phyloP scores from a whole-genome alignment of 2,797 vertebrate species.

The Sebastes itinus region DNA sequence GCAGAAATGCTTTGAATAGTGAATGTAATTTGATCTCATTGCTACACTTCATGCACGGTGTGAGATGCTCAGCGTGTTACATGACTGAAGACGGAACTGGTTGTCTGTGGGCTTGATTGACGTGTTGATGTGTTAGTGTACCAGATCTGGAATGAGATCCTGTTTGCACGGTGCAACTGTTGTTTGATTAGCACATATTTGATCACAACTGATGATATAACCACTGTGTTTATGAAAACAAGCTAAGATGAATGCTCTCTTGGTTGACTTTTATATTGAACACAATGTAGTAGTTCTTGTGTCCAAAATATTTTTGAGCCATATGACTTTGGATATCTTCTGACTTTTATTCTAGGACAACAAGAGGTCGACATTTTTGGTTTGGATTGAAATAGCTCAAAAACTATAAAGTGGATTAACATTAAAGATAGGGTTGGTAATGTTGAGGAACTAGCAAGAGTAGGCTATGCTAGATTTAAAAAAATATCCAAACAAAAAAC shows the following conservation, averaged over 20 bases:
- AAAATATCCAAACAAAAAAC: too few relatives aligned
- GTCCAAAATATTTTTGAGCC: background rate
- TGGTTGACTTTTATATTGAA: background rate
- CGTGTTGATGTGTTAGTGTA: background rate
- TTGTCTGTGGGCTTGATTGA: background rate
- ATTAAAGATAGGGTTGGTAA: too few relatives aligned
- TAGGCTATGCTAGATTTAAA: too few relatives aligned
- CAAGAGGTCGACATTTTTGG: background rate
- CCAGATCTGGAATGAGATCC: conserved; percentile 14
- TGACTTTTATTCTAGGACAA: background rate
- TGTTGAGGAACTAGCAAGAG: too few relatives aligned
- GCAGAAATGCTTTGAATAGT: conserved; percentile 28
- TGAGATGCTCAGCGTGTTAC: background rate
- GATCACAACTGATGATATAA: background rate
- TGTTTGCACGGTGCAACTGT: conserved; percentile 14
- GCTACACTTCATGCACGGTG: background rate
- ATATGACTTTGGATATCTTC: background rate
- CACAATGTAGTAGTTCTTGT: background rate
- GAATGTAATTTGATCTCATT: conserved; percentile 4
- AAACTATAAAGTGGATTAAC: background rate
- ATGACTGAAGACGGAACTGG: conserved; percentile 5
- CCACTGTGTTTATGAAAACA: background rate
- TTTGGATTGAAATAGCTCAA: background rate
- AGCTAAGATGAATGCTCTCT: background rate
- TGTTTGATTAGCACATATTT: background rate